phyloP scores from a whole-genome alignment of 2,113 vertebrate genomes.

The Syrmaticus mikado region DNA sequence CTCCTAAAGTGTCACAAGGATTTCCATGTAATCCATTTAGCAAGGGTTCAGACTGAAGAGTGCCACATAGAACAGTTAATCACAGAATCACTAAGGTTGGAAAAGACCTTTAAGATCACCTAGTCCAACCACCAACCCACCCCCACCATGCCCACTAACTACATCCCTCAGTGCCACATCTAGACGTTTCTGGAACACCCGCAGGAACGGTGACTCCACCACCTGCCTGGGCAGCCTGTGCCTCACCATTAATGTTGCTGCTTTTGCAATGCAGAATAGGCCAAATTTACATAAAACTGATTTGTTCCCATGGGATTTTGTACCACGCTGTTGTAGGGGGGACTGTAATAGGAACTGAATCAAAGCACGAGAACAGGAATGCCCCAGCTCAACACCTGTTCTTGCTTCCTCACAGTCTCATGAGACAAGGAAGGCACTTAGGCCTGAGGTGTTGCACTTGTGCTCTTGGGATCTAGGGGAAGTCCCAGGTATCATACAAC shows the following conservation, averaged over 20 bases:
- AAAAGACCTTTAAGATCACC: too few species aligned
- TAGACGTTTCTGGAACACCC: too few species aligned
- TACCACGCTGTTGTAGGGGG: not conserved
- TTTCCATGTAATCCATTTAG: not conserved
- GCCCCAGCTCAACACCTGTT: not conserved
- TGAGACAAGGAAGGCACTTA: not conserved
- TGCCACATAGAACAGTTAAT: not conserved
- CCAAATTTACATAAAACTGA: not conserved
- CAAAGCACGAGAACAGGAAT: not conserved
- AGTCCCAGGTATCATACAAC: rapidly evolving
- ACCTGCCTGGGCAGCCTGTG: too few species aligned
- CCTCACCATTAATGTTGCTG: not conserved
- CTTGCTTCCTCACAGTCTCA: not conserved
- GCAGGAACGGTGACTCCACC: too few species aligned
- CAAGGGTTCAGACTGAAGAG: not conserved
- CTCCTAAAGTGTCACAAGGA: not conserved
- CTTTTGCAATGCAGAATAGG: not conserved
- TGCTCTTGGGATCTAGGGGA: not conserved
- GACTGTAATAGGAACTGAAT: not conserved
- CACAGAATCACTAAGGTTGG: too few species aligned
- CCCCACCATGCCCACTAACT: too few species aligned
- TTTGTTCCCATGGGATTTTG: not conserved
- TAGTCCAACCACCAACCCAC: too few species aligned
- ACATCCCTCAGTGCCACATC: too few species aligned
- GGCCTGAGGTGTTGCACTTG: not conserved